phyloP scores from a whole-genome alignment of 2,113 vertebrate species.

The Cercocebus atys region DNA sequence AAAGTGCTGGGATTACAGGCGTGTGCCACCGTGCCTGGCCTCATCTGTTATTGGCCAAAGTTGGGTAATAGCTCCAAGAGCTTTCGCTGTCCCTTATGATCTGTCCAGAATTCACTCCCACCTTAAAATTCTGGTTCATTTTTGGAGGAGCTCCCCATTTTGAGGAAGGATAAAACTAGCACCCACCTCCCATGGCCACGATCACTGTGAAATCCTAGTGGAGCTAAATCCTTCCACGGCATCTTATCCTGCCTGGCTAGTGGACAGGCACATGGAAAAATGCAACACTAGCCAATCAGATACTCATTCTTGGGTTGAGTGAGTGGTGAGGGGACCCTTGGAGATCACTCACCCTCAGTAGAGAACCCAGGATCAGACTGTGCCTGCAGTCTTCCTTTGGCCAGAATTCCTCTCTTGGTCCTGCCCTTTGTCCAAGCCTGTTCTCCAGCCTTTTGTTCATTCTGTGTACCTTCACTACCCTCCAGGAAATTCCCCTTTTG shows the following conservation, averaged over 20 bases:
- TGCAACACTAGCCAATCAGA: neutral
- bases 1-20: neutral
- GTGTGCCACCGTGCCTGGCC: neutral
- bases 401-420: neutral
- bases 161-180: neutral
- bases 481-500: neutral
- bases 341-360: neutral
- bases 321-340: neutral
- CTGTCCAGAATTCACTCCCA: neutral
- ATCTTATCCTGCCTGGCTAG: neutral
- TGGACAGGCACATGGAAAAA: neutral
- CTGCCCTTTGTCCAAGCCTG: neutral
- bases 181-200: neutral
- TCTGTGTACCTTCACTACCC: neutral
- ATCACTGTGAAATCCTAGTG: neutral
- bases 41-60: neutral
- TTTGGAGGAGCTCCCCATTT: neutral
- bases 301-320: neutral
- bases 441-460: neutral
- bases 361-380: neutral
- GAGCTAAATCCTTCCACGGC: neutral
- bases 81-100: neutral
- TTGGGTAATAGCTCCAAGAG: neutral
- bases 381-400: neutral
- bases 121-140: neutral